These are phyloP conservation scores for Acanthopleura granulata DNA, from an alignment of 2,888 invertebrate genomes.

Conservation along the genomic window DNA sequence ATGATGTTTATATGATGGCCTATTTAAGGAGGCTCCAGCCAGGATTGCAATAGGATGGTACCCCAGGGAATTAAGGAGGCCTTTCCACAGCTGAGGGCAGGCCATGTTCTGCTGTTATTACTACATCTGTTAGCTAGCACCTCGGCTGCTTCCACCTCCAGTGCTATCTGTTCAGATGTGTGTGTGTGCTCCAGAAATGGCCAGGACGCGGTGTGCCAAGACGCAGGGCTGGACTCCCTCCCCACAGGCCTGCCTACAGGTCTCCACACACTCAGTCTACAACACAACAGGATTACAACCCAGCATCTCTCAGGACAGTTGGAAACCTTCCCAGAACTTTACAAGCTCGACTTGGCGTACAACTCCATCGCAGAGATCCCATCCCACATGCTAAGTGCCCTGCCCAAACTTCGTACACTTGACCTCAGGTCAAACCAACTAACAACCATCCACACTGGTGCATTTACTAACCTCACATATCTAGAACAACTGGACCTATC, in stretches of 20 bases:
- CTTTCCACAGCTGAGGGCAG: no score
- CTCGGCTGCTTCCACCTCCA: neutral
- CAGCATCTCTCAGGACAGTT: neutral
- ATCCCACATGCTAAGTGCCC: slow-evolving; percentile 23
- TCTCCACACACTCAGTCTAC: neutral
- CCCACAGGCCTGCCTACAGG: neutral
- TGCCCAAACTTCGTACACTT: slow-evolving; percentile 28
- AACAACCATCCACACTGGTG: slow-evolving; percentile 20
- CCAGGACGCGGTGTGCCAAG: neutral
- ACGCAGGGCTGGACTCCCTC: neutral
- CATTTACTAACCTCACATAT: slow-evolving; percentile 32
- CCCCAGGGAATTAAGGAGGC: no score
- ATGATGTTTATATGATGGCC: no score
- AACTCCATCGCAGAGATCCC: slow-evolving; percentile 27
- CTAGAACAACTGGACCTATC: slow-evolving; percentile 47
- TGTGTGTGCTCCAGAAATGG: neutral
- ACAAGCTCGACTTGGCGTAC: slow-evolving; percentile 10
- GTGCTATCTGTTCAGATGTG: neutral
- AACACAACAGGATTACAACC: neutral
- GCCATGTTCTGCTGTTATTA: no score
- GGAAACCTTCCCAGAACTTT: neutral
- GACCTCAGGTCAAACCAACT: slow-evolving; percentile 26
- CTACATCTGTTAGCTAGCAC: no score
- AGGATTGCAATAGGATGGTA: no score
- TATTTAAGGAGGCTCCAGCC: no score